Percentiles rank a stretch among this genome's conserved stretches.
phyloP scores from a whole-genome alignment of 2,113 vertebrate species.

The Tychaedon coryphoeus region DNA sequence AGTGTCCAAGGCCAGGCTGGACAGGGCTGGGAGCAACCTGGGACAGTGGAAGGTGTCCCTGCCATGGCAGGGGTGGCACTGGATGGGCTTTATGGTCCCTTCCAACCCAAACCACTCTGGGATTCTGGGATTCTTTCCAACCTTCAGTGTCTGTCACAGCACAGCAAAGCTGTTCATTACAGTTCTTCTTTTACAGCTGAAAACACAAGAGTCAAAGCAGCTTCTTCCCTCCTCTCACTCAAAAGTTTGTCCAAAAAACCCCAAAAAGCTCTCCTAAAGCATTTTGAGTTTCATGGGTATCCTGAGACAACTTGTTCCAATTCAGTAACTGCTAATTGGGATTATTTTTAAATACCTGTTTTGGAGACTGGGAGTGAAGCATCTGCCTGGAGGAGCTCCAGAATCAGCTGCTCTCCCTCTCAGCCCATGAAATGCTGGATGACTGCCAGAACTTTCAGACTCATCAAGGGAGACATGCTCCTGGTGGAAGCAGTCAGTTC shows the following conservation, averaged over 20 bases:
- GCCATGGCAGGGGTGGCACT: background rate
- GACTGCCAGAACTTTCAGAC: background rate
- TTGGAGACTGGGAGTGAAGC: background rate
- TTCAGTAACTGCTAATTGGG: background rate
- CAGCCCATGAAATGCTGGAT: background rate
- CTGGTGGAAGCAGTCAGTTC: background rate
- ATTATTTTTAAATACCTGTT: background rate
- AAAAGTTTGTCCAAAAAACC: background rate
- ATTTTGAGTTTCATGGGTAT: background rate
- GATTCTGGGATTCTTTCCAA: background rate
- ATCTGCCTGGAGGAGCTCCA: background rate
- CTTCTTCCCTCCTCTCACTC: background rate
- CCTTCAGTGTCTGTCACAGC: background rate
- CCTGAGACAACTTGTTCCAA: background rate
- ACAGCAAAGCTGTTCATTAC: background rate
- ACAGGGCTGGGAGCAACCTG: accelerated
- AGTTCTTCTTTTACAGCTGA: background rate
- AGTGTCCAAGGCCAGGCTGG: background rate
- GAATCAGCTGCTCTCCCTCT: background rate
- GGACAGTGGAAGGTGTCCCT: background rate
- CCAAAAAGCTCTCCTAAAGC: background rate
- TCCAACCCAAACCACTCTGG: background rate
- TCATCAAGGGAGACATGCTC: background rate
- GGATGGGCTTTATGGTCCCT: background rate
- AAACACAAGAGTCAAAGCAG: background rate